These are phyloP conservation scores for Pterostichus niger DNA, from an alignment of 2,888 invertebrate species.

Conservation along the genomic window DNA sequence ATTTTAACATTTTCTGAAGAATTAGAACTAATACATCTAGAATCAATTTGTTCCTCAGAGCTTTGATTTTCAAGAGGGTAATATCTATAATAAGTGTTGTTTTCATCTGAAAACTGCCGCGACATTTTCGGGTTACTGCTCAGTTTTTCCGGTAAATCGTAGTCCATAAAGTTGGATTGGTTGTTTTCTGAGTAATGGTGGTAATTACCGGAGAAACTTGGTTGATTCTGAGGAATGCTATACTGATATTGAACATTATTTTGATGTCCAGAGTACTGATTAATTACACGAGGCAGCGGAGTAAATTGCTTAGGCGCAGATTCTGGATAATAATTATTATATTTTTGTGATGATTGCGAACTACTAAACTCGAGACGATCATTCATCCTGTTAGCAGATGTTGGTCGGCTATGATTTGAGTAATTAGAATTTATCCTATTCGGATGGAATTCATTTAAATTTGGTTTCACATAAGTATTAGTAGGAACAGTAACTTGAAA, in stretches of 20 bases:
- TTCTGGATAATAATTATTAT: background rate
- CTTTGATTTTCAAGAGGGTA: background rate
- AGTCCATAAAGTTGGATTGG: background rate
- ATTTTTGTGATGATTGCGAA: background rate
- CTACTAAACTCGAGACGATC: background rate
- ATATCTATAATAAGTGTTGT: conserved; percentile 12
- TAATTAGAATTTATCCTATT: background rate
- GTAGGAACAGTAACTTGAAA: background rate
- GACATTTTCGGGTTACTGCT: background rate
- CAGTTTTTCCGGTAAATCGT: conserved; percentile 28
- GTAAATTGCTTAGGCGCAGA: background rate
- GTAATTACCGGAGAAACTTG: conserved; percentile 12
- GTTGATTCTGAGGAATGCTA: conserved; percentile 7
- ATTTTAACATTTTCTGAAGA: background rate
- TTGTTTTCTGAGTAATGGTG: background rate
- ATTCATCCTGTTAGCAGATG: background rate
- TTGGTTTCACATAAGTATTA: background rate
- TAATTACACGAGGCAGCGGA: background rate
- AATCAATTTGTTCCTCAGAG: background rate
- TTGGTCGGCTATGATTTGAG: background rate
- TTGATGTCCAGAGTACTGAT: conserved; percentile 20
- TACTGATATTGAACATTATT: conserved; percentile 19
- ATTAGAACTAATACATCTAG: background rate
- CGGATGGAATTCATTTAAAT: background rate
- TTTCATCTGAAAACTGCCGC: background rate